phyloP scores from a whole-genome alignment of 2,113 vertebrate species.

The Ailurus styani region DNA sequence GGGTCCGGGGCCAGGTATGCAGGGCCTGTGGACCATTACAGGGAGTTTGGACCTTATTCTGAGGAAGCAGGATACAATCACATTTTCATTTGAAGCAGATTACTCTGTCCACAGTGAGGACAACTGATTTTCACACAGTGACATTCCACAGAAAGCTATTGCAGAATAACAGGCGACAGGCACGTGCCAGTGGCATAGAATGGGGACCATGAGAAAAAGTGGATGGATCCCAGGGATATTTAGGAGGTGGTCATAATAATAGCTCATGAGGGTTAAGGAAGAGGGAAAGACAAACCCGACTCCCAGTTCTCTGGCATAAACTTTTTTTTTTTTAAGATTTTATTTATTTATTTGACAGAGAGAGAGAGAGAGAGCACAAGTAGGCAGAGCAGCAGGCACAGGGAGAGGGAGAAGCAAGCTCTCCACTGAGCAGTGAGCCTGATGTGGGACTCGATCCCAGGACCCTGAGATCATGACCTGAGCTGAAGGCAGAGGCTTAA shows the following conservation, averaged over 20 bases:
- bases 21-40: background rate
- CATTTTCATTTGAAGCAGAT: background rate
- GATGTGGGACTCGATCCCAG: no score
- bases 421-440: no score
- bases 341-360: no score
- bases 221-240: background rate
- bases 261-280: background rate
- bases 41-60: background rate
- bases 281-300: background rate
- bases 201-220: background rate
- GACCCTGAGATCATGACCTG: no score
- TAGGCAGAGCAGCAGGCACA: no score
- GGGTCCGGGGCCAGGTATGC: fast-evolving
- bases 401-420: no score
- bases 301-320: no score
- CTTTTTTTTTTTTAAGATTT: no score
- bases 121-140: background rate
- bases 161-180: background rate
- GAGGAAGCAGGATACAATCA: background rate
- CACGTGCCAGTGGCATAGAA: background rate
- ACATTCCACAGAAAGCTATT: background rate
- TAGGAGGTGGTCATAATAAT: background rate
- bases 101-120: background rate
- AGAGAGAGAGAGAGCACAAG: no score
- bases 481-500: no score